These are phyloP conservation scores for Baccha elongata DNA, from an alignment of 2,888 invertebrate species.

Conservation along the genomic window DNA sequence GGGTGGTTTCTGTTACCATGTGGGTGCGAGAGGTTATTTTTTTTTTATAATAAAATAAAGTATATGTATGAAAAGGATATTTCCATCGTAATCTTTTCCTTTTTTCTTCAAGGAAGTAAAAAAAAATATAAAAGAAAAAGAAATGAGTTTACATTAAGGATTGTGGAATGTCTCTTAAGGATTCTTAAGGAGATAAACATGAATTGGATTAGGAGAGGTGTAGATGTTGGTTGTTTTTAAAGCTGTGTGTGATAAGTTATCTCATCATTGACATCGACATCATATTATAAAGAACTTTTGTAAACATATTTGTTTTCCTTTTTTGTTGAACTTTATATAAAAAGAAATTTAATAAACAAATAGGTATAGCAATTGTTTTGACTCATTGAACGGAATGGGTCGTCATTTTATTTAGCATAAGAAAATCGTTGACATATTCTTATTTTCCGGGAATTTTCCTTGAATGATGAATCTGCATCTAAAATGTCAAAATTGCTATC, in stretches of 20 bases:
- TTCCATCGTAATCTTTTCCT: constrained; percentile 20
- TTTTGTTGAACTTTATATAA: no score
- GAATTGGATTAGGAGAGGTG: constrained; percentile 6
- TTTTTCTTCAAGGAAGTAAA: not conserved
- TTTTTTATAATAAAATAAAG: not conserved
- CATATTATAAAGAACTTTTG: not conserved
- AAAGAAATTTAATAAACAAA: no score
- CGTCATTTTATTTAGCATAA: no score
- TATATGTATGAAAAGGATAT: not conserved
- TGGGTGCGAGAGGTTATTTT: not conserved
- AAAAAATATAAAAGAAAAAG: constrained; percentile 18
- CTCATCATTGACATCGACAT: no score
- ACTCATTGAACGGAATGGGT: no score
- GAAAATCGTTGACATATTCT: no score
- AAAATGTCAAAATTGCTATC: no score
- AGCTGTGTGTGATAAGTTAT: constrained; percentile 27
- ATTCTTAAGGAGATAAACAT: constrained; percentile 39
- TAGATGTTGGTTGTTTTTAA: constrained; percentile 9
- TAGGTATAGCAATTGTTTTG: no score
- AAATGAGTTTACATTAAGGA: constrained; percentile 48
- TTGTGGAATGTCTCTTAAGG: constrained; percentile 31
- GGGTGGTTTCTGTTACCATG: not conserved
- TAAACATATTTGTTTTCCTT: no score
- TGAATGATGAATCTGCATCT: no score
- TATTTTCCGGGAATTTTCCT: no score